Evolutionary conservation across 1,140 invertebrate genomes (phyloP).

Genomic region (Drosophila ambigua): DNA sequence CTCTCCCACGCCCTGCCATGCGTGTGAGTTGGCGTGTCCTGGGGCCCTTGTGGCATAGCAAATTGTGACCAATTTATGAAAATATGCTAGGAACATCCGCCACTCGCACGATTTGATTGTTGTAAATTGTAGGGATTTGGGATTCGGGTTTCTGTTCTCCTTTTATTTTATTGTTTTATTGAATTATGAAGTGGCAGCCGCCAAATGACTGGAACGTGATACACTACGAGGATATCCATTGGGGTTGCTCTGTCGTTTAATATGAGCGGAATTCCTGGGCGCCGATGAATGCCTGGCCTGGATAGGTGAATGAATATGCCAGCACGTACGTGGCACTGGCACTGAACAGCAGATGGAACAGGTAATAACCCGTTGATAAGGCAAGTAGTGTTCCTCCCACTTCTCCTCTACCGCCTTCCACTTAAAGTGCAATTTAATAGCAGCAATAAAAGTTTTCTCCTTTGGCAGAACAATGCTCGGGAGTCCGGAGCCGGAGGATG

Average conservation of each 20-base stretch:
- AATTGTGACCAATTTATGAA: conserved; percentile 80
- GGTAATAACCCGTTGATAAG: conserved; percentile 22
- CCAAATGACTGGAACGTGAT: conserved; percentile 75
- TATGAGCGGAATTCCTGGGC: conserved; percentile 52
- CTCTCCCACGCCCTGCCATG: conserved; percentile 39
- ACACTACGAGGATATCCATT: conserved; percentile 41
- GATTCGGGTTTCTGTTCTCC: neutral
- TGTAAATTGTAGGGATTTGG: conserved; percentile 81
- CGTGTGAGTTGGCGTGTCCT: conserved; percentile 32
- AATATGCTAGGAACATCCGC: conserved; percentile 49
- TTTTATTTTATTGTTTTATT: conserved; percentile 77
- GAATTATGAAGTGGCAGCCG: conserved; percentile 81
- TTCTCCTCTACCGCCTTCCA: neutral
- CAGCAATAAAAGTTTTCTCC: conserved; percentile 25
- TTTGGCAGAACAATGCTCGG: conserved; percentile 19
- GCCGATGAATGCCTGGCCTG: conserved; percentile 62
- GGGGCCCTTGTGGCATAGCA: conserved; percentile 49
- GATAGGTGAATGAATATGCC: conserved; percentile 61
- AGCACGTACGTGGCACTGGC: conserved; percentile 24
- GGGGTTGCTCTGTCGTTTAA: conserved; percentile 30
- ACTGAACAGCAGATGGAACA: conserved; percentile 6
- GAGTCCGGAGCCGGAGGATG: neutral
- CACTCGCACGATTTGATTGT: conserved; percentile 72
- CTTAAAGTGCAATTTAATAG: conserved; percentile 52
- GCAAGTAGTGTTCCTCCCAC: conserved; percentile 14